phyloP scores from a whole-genome alignment of 2,888 invertebrate species.

The Herminia tarsipennalis region DNA sequence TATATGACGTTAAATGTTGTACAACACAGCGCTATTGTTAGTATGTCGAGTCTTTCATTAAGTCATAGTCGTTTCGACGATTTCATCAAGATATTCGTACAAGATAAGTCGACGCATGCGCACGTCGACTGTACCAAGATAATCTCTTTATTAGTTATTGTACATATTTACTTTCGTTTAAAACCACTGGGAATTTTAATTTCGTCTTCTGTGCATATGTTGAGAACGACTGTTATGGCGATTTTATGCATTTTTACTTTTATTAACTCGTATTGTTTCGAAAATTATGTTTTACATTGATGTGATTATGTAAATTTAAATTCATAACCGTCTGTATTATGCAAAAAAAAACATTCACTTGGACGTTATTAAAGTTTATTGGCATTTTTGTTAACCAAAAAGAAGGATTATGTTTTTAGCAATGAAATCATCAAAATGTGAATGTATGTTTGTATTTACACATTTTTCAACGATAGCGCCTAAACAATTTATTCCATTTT shows the following conservation, averaged over 20 bases:
- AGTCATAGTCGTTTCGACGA: conserved; percentile 10
- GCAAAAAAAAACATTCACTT: too few relatives aligned
- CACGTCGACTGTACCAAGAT: conserved; percentile 29
- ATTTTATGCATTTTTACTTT: conserved; percentile 4
- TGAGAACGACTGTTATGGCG: conserved; percentile 1
- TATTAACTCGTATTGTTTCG: not conserved
- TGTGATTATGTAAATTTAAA: too few relatives aligned
- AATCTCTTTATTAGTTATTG: conserved; percentile 41
- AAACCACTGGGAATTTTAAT: conserved; percentile 33
- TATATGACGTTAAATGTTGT: conserved; percentile 14
- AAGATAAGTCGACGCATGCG: conserved; percentile 6
- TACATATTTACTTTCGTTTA: conserved; percentile 45
- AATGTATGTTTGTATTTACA: too few relatives aligned
- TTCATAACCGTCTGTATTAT: too few relatives aligned
- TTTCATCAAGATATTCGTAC: conserved; percentile 15
- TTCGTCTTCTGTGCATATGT: conserved; percentile 16
- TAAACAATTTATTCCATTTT: too few relatives aligned
- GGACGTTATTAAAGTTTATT: too few relatives aligned
- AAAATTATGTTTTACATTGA: too few relatives aligned
- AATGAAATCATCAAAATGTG: too few relatives aligned
- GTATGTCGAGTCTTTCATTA: conserved; percentile 9
- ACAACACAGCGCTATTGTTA: conserved; percentile 13
- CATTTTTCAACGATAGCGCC: too few relatives aligned
- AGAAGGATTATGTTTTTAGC: too few relatives aligned
- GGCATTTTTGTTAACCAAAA: too few relatives aligned